Conservation (phyloP, 2,888 invertebrate genomes). For the Diarsia mendica region DNA sequence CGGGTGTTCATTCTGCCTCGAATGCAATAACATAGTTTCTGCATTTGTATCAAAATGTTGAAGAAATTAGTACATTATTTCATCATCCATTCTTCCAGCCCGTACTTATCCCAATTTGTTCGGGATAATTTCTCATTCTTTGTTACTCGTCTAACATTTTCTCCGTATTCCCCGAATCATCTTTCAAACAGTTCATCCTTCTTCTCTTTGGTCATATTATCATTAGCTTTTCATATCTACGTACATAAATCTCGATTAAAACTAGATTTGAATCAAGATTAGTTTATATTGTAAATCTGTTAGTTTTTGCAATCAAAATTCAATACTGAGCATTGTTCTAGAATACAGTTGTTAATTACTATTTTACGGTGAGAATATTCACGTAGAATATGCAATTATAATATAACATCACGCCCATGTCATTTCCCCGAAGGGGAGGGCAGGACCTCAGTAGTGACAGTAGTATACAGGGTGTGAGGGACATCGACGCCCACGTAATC, state of each 20-base stretch:
- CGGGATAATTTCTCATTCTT: neutral
- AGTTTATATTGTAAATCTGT: neutral
- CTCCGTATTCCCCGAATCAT: neutral
- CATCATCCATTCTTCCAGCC: neutral
- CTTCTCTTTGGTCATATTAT: neutral
- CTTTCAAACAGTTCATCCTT: neutral
- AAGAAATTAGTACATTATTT: no score
- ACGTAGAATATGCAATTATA: neutral
- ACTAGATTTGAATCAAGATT: constrained; percentile 5
- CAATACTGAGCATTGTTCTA: neutral
- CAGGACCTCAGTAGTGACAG: no score
- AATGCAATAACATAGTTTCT: no score
- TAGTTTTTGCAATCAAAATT: constrained; percentile 4
- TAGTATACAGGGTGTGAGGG: neutral
- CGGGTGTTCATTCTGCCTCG: no score
- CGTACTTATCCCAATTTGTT: neutral
- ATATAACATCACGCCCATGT: neutral
- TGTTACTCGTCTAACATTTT: neutral
- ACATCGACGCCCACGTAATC: neutral
- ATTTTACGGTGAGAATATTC: neutral
- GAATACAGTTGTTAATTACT: neutral
- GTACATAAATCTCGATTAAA: neutral
- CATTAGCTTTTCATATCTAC: neutral
- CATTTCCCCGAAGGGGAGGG: neutral
- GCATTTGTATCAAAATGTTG: no score